Evolutionary conservation across 2,797 vertebrate species (phyloP), one percentile per base, ranked within the genome.

Genomic region (Spheniscus humboldti): DNA sequence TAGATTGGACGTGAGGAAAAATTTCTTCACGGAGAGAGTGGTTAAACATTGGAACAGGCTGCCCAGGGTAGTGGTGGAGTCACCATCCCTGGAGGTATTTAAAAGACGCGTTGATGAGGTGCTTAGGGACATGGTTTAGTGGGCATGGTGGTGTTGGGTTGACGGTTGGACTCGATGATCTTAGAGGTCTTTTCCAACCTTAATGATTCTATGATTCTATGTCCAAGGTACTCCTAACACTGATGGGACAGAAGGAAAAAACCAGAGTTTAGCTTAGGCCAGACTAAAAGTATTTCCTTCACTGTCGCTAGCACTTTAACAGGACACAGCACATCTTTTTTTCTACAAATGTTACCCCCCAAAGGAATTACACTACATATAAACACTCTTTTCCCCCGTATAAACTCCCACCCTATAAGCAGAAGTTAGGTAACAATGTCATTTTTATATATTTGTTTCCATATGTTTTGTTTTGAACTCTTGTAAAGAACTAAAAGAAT

Each of bases 261-360:
- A 2, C 1, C 3, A 4, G 2, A 3, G 2, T n/a, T 73, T 56
- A 50, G 3, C 31, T 80, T 35, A 56, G 15, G 12, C 35, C 47
- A 69, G 19, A 73, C 18, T 20, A 43, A 35, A 83, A 69, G 2
- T 6, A 15, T 84, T 86, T 88, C 37, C 31, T n/a, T 12, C 37
- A 4, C n/a, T 43, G 13, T 18, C 31, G 68, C 24, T 16, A 28
- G 14, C 13, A 37, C 12, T 45, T 71, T 8, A 60, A 60, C 3
- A 1, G 13, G 35, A 33, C 9, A 55, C 5, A 45, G 9, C 27
- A 62, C 11, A 23, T 45, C 5, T 50, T 35, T 41, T 39, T 39
- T 37, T 7, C 56, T 60, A 23, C 16, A 84, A 45, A 20, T 4
- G 2, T 48, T 41, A 50, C 7, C 7, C 35, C 12, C 10, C 12